Conservation (phyloP, 1,140 invertebrate genomes). For the Plectus sambesii region DNA sequence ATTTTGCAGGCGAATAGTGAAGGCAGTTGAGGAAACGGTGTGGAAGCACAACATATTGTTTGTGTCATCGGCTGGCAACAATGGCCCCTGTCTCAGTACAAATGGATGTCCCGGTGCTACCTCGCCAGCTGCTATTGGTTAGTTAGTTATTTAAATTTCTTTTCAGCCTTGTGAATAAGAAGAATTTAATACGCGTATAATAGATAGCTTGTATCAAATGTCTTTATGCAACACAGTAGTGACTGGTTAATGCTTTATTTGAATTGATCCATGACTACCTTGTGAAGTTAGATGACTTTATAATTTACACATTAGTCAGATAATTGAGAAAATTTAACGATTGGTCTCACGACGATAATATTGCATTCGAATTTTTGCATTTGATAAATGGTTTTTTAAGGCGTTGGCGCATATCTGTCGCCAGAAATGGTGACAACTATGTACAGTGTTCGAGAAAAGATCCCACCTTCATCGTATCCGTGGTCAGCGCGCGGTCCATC, state of each 20-base stretch:
- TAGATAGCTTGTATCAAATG: too few relatives aligned
- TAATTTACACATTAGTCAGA: too few relatives aligned
- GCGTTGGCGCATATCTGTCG: conserved; percentile 88
- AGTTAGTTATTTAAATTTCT: too few relatives aligned
- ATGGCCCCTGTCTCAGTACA: conserved; percentile 80
- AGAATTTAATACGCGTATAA: too few relatives aligned
- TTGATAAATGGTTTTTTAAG: conserved; percentile 47
- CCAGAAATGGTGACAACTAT: conserved; percentile 93
- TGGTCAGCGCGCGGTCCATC: conserved; percentile 78
- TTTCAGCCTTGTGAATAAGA: too few relatives aligned
- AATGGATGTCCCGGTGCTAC: conserved; percentile 84
- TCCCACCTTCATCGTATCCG: conserved; percentile 74
- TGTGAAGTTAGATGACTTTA: too few relatives aligned
- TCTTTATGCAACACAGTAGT: too few relatives aligned
- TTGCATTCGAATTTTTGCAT: conserved; percentile 7
- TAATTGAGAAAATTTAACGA: too few relatives aligned
- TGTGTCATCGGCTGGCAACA: conserved; percentile 83
- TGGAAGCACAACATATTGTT: conserved; percentile 81
- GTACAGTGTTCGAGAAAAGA: conserved; percentile 72
- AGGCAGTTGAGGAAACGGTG: conserved; percentile 75
- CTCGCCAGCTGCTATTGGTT: conserved; percentile 67
- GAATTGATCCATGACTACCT: too few relatives aligned
- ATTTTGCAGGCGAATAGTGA: conserved; percentile 62
- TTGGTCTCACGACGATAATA: conserved; percentile 8
- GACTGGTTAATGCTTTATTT: too few relatives aligned